Evolutionary conservation across 2,888 invertebrate genomes (phyloP), one percentile per base, ranked within the genome.

Genomic region (Stramonita haemastoma): DNA sequence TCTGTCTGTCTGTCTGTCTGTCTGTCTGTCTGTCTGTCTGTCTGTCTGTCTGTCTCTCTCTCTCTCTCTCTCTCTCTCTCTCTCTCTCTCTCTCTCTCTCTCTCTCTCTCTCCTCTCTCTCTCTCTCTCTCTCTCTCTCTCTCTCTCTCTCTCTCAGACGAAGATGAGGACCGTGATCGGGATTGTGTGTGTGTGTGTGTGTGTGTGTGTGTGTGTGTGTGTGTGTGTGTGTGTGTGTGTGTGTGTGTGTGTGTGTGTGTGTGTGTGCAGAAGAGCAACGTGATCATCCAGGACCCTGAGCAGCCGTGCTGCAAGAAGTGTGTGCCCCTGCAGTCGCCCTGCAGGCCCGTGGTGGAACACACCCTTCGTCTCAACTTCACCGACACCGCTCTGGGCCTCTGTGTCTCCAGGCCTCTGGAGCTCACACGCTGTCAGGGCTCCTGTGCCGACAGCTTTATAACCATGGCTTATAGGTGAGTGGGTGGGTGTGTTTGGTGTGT

Each of bases 221-320:
- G 32, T 22, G 32, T 32, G 77, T 22, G 77, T 32, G 77, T 22
- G 32, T 22, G 32, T 17, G 15, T 77, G 32, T 77, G 77, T 77
- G 29, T 77, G 70, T 70, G 70, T 70, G 70, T 70, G 26, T 70
- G 70, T 70, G 70, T 70, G 70, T 70, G 70, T 70, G 70, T 70
- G 29, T 84, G 15, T 19, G 56, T 66, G 83, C 88, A 88, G 81
- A 79, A 17, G 19, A 34, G 56, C 19, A 22, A 29, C 26, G 46
- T 57, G 56, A 34, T 87, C 29, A 29, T 87, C 5, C 26, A 22
- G 17, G 87, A 87, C 60, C 87, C 87, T 8, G 87, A 87, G 11
- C 79, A 87, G 57, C 87, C 87, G 4, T 89, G 89, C 85, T 89
- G 89, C 89, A 26, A 89, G 89, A 84, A 73, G 56, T 89, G 89